Evolutionary conservation across 2,888 invertebrate species (phyloP).

Genomic region (Tortricodes alternella): DNA sequence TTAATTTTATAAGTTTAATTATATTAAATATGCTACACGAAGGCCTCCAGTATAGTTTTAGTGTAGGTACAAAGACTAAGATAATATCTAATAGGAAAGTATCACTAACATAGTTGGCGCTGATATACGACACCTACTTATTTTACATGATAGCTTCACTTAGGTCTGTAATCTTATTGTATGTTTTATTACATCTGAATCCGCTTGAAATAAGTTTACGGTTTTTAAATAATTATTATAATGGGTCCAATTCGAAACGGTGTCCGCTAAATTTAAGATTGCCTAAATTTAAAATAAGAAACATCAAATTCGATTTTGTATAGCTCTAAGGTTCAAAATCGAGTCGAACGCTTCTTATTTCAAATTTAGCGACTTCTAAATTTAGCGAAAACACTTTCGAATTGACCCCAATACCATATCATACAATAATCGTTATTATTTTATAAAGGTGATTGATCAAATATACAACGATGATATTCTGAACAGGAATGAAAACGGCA

Average conservation of each 20-base stretch:
- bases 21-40: conserved; percentile 55
- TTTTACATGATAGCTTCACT: conserved; percentile 3
- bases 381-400: no score
- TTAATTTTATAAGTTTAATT: conserved; percentile 46
- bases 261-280: no score
- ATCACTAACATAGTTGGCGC: conserved; percentile 51
- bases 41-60: conserved; percentile 76
- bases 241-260: no score
- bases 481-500: conserved; percentile 1
- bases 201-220: not conserved
- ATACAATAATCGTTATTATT: not conserved
- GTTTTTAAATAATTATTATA: no score
- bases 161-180: conserved; percentile 1
- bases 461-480: not conserved
- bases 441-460: not conserved
- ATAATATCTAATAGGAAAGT: conserved; percentile 62
- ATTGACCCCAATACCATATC: no score
- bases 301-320: no score
- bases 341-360: no score
- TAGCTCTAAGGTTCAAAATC: no score
- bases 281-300: no score
- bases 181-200: not conserved
- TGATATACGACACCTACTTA: conserved; percentile 30
- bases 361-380: no score
- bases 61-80: conserved; percentile 53